Percentiles rank a stretch among this genome's conserved stretches.
Evolutionary conservation across 2,113 vertebrate genomes (phyloP).

Genomic region (Lampris incognitus): DNA sequence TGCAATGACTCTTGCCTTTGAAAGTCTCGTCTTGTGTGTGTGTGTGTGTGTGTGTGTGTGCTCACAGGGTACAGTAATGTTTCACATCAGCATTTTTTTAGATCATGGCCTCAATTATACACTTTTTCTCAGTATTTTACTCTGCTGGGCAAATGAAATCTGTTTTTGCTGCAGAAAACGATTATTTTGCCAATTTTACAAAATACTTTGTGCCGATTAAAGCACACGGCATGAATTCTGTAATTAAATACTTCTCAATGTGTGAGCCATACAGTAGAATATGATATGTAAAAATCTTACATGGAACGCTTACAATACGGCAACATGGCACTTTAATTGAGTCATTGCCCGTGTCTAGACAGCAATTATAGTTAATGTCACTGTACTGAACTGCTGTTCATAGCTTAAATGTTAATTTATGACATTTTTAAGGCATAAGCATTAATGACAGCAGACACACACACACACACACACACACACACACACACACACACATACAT

Average conservation of each 20-base stretch:
- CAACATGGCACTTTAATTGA: conserved; percentile 16
- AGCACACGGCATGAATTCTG: neutral
- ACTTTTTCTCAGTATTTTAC: conserved; percentile 25
- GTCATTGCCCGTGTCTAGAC: conserved; percentile 18
- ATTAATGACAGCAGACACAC: neutral
- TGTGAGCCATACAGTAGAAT: conserved; percentile 5
- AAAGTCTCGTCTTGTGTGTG: neutral
- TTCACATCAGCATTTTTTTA: conserved; percentile 48
- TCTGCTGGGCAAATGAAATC: conserved; percentile 27
- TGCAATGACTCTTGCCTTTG: conserved; percentile 12
- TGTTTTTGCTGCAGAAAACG: conserved; percentile 23
- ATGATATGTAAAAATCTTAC: conserved; percentile 11
- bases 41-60: neutral
- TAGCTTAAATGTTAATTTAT: conserved; percentile 18
- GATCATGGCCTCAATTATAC: conserved; percentile 49
- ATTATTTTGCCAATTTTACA: neutral
- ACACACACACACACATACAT: conserved; percentile 6
- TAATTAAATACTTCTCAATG: neutral
- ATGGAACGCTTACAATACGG: neutral
- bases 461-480: neutral
- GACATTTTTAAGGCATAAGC: neutral
- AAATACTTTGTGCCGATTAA: neutral
- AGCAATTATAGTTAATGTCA: conserved; percentile 1
- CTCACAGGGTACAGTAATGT: neutral
- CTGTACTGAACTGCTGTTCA: neutral